A percentile compares a stretch with the other conserved stretches of the same genome.
Conservation (phyloP, 2,888 invertebrate genomes). For the Sympetrum striolatum region DNA sequence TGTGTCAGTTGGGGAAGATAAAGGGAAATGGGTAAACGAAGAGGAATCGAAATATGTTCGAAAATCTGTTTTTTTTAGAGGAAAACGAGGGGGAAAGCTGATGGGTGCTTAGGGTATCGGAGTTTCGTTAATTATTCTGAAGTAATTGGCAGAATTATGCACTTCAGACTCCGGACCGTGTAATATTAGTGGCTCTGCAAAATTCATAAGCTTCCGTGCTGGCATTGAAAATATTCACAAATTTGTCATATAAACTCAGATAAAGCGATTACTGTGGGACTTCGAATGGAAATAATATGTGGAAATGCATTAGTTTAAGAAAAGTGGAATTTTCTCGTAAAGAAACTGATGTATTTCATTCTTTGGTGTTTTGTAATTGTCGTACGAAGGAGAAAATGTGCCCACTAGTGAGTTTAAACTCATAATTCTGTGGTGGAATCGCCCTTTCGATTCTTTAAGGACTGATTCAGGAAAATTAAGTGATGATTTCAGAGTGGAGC, state of each 20-base stretch:
- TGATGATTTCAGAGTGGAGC: no score
- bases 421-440: no score
- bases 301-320: no score
- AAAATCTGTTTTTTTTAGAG: neutral
- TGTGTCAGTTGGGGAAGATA: neutral
- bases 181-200: slow-evolving; percentile 15
- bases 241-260: neutral
- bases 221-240: slow-evolving; percentile 9
- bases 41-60: neutral
- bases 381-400: no score
- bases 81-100: neutral
- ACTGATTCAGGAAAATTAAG: no score
- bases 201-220: slow-evolving; percentile 30
- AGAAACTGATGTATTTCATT: no score
- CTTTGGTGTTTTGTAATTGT: no score
- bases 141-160: neutral
- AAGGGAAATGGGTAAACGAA: neutral
- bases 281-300: neutral
- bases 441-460: no score
- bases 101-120: neutral
- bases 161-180: neutral
- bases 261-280: neutral
- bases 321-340: no score
- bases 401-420: no score
- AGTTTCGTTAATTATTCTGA: neutral